Evolutionary conservation across 2,888 invertebrate species (phyloP).

Genomic region (Epiblema foenella): DNA sequence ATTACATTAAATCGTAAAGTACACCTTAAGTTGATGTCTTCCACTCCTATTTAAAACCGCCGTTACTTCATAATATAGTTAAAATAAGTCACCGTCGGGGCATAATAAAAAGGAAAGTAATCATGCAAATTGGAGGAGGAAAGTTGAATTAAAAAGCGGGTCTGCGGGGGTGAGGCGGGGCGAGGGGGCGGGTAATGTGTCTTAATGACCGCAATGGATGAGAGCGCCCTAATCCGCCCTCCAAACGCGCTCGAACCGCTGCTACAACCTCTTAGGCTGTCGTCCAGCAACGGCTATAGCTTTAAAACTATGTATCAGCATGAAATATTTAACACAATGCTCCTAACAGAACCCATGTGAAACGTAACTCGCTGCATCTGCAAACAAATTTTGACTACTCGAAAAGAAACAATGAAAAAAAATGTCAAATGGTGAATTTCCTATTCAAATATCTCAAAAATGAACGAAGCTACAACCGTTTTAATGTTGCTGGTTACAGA

Average conservation of each 20-base stretch:
- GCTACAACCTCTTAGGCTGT: slow-evolving; percentile 61
- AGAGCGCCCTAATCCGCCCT: slow-evolving; percentile 76
- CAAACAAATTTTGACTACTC: too few relatives aligned
- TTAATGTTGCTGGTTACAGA: too few relatives aligned
- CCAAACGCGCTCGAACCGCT: slow-evolving; percentile 55
- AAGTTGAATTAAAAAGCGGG: slow-evolving; percentile 85
- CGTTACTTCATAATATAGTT: slow-evolving; percentile 48
- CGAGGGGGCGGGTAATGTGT: slow-evolving; percentile 72
- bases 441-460: too few relatives aligned
- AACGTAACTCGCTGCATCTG: background rate
- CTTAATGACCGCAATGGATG: slow-evolving; percentile 85
- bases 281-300: slow-evolving; percentile 20
- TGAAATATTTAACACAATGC: background rate
- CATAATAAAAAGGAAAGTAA: slow-evolving; percentile 84
- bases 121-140: slow-evolving; percentile 84
- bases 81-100: slow-evolving; percentile 59
- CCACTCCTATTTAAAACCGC: slow-evolving; percentile 23
- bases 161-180: slow-evolving; percentile 53
- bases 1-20: slow-evolving; percentile 1
- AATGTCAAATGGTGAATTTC: too few relatives aligned
- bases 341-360: background rate
- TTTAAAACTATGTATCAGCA: background rate
- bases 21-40: background rate
- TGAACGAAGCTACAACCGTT: too few relatives aligned
- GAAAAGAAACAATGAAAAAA: too few relatives aligned